Base-by-base conservation (phyloP, 2,888 invertebrate genomes). In the Pseudococcus jackbeardsleyi region DNA sequence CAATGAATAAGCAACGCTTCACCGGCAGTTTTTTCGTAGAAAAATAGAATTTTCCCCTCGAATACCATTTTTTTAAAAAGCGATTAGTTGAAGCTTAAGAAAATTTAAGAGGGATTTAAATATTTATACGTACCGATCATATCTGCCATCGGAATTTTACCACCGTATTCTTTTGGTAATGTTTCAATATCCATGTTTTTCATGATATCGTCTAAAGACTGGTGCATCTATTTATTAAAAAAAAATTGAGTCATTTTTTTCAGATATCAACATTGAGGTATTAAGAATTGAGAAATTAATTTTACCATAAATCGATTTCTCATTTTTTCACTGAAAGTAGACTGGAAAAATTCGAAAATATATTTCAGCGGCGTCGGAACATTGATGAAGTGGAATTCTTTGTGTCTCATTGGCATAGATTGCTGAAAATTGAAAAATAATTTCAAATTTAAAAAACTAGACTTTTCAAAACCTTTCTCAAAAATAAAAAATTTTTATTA, bases 331-430 rank as follows among this genome's bases (percentile, higher is more conserved):
- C 95, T 95, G 88, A 96, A 93, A 90, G 94, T 93, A 85, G 94
- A 93, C 90, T 93, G 93, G 0, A 94, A 94, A 90, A 96, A 95
- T 91, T 96, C 96, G 89, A 95, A 94, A 33, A 96, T 93, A 91
- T 95, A 96, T 90, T 94, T 95, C n/a, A 96, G 91, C 0, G 95
- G 93, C n/a, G 93, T 91, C 0, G 95, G 95, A 19, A 96, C 92
- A 91, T 96, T 95, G 54, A 96, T 91, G 89, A 95, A 92, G 91
- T 96, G 95, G 72, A 96, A 93, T 90, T 94, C 94, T 91, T 96
- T 96, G 92, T 96, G 96, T 19, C 96, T 93, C 93, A 96, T 94
- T 9, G 96, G 96, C 89, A 95, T 90, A 0, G 96, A 95, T 93
- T 96, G 95, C 94, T 95, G 92, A 59, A 48, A 64, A n/a, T n/a